phyloP scores from a whole-genome alignment of 2,797 vertebrate genomes.

The Xenentodon cancila region DNA sequence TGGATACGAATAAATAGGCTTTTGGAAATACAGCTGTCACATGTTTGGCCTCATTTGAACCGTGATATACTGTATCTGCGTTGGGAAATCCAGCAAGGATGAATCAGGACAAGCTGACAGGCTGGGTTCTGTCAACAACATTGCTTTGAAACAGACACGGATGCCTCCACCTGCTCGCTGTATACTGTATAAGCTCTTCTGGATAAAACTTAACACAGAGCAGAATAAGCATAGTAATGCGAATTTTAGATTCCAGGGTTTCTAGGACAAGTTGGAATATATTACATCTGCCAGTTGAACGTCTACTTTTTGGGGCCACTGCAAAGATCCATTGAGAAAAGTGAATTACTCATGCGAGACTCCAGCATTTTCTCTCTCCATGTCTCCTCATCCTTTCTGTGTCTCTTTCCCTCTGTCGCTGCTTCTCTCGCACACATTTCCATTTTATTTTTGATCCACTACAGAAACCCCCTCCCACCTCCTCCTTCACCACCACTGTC shows the following conservation, averaged over 20 bases:
- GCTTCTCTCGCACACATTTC: conserved; percentile 29
- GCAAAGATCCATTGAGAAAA: conserved; percentile 54
- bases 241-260: conserved; percentile 49
- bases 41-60: conserved; percentile 25
- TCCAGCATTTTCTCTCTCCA: conserved; percentile 23
- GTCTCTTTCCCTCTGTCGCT: conserved; percentile 3
- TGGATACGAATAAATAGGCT: conserved; percentile 40
- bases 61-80: neutral
- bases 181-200: conserved; percentile 5
- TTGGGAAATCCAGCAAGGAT: neutral
- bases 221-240: conserved; percentile 27
- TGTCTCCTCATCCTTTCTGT: conserved; percentile 19
- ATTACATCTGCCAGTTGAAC: conserved; percentile 48
- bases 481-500: conserved; percentile 10
- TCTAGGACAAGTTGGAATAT: conserved; percentile 63
- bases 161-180: conserved; percentile 19
- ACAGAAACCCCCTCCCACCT: conserved; percentile 7
- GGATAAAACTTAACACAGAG: conserved; percentile 27
- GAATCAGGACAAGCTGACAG: neutral
- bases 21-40: conserved; percentile 24
- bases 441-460: conserved; percentile 37
- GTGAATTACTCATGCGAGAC: conserved; percentile 61
- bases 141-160: conserved; percentile 36
- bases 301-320: conserved; percentile 44
- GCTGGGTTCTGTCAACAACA: conserved; percentile 18